These are phyloP conservation scores for Dermatemys mawii DNA, from an alignment of 2,113 vertebrate genomes.

Conservation along the genomic window DNA sequence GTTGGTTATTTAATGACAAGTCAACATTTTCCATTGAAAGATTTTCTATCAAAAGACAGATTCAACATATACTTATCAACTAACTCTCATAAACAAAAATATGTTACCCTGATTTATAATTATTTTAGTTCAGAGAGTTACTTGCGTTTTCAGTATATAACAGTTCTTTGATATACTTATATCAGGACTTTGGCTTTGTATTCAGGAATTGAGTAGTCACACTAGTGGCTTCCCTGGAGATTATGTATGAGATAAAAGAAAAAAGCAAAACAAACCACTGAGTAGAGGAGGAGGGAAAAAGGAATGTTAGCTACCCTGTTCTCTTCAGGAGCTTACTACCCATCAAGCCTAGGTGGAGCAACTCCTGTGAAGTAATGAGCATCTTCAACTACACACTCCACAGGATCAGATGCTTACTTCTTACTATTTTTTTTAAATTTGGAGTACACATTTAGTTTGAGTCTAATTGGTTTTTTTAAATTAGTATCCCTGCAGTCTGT, in stretches of 20 bases:
- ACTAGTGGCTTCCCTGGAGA: neutral
- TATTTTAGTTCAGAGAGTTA: no score
- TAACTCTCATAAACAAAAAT: no score
- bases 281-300: neutral
- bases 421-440: neutral
- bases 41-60: no score
- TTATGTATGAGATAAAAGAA: neutral
- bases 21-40: neutral
- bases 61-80: no score
- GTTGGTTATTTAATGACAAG: neutral
- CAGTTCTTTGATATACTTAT: neutral
- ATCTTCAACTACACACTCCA: neutral
- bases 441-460: neutral
- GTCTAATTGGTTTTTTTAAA: neutral
- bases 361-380: neutral
- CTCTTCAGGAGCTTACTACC: neutral
- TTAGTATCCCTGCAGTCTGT: neutral
- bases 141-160: no score
- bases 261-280: neutral
- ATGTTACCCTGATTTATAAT: no score
- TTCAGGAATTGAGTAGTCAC: no score
- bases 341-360: neutral
- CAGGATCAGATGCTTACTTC: neutral
- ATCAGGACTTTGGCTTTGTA: neutral
- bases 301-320: neutral